phyloP scores from a whole-genome alignment of 2,113 vertebrate species.

The Indicator maculatus region DNA sequence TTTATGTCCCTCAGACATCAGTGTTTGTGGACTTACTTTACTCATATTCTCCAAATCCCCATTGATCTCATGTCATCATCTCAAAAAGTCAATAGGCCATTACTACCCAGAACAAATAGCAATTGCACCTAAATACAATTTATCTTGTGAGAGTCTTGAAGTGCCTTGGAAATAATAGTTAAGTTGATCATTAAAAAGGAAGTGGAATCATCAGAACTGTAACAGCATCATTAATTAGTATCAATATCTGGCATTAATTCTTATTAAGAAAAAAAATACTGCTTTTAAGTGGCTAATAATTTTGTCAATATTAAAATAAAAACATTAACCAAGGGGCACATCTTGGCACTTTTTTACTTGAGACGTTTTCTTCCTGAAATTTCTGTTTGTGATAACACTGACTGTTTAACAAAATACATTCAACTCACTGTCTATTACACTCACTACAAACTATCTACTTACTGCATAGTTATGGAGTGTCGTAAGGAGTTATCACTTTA shows the following conservation, averaged over 20 bases:
- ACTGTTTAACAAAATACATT: neutral
- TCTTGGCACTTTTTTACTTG: neutral
- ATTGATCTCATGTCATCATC: constrained; percentile 24
- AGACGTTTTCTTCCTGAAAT: neutral
- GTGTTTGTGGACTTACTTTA: neutral
- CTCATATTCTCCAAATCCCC: constrained; percentile 25
- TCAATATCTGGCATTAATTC: neutral
- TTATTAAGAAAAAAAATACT: neutral
- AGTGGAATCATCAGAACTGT: neutral
- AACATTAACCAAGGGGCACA: neutral
- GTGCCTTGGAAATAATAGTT: neutral
- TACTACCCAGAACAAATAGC: constrained; percentile 22
- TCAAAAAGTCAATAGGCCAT: constrained; percentile 29
- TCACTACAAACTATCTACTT: neutral
- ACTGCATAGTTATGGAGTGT: neutral
- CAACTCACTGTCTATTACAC: neutral
- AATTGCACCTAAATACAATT: neutral
- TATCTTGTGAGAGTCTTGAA: constrained; percentile 9
- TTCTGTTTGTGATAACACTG: neutral
- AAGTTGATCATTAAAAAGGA: neutral
- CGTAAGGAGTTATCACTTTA: neutral
- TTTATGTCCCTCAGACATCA: neutral
- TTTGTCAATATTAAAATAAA: neutral
- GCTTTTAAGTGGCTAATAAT: neutral
- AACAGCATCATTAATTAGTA: neutral